Evolutionary conservation across 2,113 vertebrate genomes (phyloP).

Genomic region (Gymnobelideus leadbeateri): DNA sequence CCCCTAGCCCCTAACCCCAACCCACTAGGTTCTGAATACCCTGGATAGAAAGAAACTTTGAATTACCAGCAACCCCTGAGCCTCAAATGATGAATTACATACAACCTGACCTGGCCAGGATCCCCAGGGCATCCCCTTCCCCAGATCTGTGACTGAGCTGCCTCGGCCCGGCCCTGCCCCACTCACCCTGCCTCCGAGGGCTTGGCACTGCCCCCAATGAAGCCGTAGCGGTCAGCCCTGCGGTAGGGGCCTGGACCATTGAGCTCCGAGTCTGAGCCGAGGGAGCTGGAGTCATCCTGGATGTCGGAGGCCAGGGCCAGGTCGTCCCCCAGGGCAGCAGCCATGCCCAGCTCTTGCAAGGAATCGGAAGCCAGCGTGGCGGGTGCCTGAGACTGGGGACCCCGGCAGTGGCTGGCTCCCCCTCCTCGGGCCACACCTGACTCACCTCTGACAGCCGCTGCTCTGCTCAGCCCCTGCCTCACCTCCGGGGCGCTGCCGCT

Average conservation of each 20-base stretch:
- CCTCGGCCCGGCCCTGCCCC: neutral
- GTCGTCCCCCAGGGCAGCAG: conserved; percentile 72
- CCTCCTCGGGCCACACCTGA: neutral
- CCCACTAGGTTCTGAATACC: neutral
- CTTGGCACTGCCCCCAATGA: conserved; percentile 75
- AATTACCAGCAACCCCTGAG: neutral
- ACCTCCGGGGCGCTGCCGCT: conserved; percentile 50
- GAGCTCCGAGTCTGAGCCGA: conserved; percentile 82
- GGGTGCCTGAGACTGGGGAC: no score
- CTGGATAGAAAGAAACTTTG: neutral
- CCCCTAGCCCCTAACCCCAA: neutral
- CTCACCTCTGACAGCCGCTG: neutral
- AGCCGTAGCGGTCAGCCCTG: conserved; percentile 81
- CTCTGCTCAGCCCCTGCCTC: conserved; percentile 30
- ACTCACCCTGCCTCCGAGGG: conserved; percentile 76
- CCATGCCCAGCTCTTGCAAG: conserved; percentile 50
- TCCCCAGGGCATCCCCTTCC: neutral
- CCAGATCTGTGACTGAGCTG: neutral
- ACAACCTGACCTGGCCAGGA: no score
- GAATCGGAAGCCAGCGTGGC: neutral
- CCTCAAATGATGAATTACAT: no score
- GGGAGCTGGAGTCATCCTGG: conserved; percentile 80
- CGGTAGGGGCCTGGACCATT: conserved; percentile 75
- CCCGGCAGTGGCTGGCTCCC: neutral
- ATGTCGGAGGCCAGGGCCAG: conserved; percentile 60